phyloP scores from a whole-genome alignment of 2,113 vertebrate genomes.

The Amblyornis subalaris region DNA sequence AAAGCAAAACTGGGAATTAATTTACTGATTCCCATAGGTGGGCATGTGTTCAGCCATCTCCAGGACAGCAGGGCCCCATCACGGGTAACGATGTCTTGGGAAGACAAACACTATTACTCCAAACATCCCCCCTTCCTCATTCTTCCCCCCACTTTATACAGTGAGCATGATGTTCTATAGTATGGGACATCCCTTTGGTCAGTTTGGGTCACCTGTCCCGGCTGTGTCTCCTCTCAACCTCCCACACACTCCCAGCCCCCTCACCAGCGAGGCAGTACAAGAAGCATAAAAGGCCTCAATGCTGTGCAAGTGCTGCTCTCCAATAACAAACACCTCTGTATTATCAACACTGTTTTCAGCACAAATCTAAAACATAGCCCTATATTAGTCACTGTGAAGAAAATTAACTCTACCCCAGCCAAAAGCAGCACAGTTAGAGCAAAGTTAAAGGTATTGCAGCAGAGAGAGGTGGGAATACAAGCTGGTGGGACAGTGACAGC shows the following conservation, averaged over 20 bases:
- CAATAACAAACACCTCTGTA: not conserved
- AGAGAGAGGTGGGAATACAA: not conserved
- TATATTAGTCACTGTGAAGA: not conserved
- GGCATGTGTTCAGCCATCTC: not conserved
- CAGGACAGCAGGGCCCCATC: not conserved
- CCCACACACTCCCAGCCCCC: not conserved
- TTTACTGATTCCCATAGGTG: not conserved
- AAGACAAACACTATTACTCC: not conserved
- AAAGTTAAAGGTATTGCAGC: not conserved
- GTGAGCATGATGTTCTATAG: not conserved
- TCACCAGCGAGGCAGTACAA: accelerated
- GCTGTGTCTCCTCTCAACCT: not conserved
- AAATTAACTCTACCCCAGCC: not conserved
- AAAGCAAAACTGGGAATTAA: not conserved
- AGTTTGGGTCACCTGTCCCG: not conserved
- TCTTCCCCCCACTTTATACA: not conserved
- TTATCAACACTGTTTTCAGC: not conserved
- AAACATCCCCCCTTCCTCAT: accelerated
- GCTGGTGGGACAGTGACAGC: not conserved
- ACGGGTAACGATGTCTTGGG: not conserved
- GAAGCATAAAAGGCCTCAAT: not conserved
- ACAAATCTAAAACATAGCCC: not conserved
- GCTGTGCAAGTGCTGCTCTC: not conserved
- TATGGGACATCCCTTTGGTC: not conserved
- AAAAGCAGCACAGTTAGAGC: not conserved